These are phyloP conservation scores for Odontothrips loti DNA, from an alignment of 2,888 invertebrate species.

Conservation along the genomic window DNA sequence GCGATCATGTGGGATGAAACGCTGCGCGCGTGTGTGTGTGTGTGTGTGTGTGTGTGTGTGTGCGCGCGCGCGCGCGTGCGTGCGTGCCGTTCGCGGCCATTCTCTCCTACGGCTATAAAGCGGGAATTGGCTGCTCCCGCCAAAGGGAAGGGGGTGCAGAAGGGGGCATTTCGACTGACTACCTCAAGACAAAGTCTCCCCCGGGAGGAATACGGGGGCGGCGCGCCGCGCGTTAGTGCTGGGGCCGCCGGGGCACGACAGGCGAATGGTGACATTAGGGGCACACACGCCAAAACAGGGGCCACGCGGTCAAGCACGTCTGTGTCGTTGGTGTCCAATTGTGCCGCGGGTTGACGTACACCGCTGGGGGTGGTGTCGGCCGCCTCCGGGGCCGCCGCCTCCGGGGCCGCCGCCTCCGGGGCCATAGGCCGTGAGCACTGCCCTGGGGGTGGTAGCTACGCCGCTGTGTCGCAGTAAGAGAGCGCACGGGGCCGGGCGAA, in stretches of 20 bases:
- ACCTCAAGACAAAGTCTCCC: conserved; percentile 22
- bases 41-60: too few species aligned
- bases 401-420: too few species aligned
- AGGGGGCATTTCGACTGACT: not conserved
- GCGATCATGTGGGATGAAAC: conserved; percentile 21
- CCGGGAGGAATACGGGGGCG: not conserved
- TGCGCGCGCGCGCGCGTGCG: too few species aligned
- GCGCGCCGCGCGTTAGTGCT: not conserved
- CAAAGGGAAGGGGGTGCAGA: not conserved
- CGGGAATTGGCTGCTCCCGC: conserved; percentile 1
- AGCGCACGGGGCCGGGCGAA: too few species aligned
- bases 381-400: too few species aligned
- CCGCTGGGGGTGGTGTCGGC: too few species aligned
- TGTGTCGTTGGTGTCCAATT: too few species aligned
- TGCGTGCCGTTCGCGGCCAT: not conserved
- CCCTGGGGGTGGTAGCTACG: too few species aligned
- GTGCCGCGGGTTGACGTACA: too few species aligned
- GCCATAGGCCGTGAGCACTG: too few species aligned
- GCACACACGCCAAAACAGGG: not conserved
- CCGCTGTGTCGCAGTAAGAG: too few species aligned
- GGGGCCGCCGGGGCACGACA: not conserved
- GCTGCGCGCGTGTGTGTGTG: not conserved
- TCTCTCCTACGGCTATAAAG: conserved; percentile 8
- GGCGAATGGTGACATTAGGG: not conserved
- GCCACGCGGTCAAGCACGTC: too few species aligned